These are phyloP conservation scores for Arion vulgaris DNA, from an alignment of 1,140 invertebrate species.

Conservation along the genomic window DNA sequence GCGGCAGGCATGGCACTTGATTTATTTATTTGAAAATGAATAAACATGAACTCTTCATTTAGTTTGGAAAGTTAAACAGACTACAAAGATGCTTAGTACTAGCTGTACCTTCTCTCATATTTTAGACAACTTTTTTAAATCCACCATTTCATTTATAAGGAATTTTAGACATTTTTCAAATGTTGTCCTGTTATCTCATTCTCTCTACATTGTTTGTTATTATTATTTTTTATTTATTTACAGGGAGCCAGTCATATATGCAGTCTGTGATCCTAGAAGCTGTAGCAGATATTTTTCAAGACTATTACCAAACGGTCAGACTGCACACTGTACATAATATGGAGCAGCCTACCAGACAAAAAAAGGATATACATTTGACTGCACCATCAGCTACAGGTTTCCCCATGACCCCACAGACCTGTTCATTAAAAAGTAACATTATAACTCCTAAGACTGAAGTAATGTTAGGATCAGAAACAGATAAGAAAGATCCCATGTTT, in stretches of 20 bases:
- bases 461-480: neutral
- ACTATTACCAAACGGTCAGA: neutral
- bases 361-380: neutral
- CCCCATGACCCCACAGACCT: neutral
- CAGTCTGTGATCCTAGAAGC: constrained; percentile 13
- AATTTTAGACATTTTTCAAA: too few relatives aligned
- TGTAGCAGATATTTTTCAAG: constrained; percentile 17
- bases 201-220: too few relatives aligned
- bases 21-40: too few relatives aligned
- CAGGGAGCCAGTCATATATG: constrained; percentile 2
- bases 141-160: too few relatives aligned
- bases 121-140: too few relatives aligned
- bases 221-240: too few relatives aligned
- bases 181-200: too few relatives aligned
- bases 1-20: too few relatives aligned
- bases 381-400: neutral
- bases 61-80: too few relatives aligned
- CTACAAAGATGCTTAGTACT: too few relatives aligned
- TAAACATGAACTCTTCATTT: too few relatives aligned
- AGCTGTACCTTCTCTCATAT: too few relatives aligned
- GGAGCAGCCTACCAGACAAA: neutral
- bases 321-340: neutral
- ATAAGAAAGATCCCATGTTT: neutral
- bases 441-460: neutral
- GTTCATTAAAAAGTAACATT: neutral